phyloP scores from a whole-genome alignment of 1,140 invertebrate genomes.

The Brachionus manjavacas region DNA sequence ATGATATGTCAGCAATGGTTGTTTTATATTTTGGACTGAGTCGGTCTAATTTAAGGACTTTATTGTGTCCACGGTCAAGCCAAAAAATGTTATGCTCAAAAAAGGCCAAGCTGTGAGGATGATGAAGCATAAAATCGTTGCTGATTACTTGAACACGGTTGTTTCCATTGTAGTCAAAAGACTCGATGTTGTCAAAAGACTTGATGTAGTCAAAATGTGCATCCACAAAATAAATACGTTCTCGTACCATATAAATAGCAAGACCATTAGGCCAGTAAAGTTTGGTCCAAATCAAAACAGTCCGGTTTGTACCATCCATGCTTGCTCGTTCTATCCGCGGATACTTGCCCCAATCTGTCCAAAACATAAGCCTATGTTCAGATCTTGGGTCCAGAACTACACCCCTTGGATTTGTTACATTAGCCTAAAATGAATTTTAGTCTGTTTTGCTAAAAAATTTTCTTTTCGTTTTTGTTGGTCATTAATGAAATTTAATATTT shows the following conservation, averaged over 20 bases:
- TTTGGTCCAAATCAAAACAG: constrained; percentile 83
- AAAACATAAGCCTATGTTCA: constrained; percentile 68
- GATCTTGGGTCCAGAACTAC: constrained; percentile 82
- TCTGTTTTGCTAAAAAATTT: background rate
- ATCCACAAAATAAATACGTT: constrained; percentile 89
- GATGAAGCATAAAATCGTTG: constrained; percentile 65
- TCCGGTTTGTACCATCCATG: constrained; percentile 83
- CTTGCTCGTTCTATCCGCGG: constrained; percentile 88
- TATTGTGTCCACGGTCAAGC: constrained; percentile 86
- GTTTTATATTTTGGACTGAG: constrained; percentile 42
- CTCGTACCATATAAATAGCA: constrained; percentile 82
- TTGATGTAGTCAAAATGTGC: constrained; percentile 96
- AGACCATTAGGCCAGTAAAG: constrained; percentile 98
- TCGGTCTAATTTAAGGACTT: constrained; percentile 74
- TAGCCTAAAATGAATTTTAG: constrained; percentile 63
- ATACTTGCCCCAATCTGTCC: constrained; percentile 98
- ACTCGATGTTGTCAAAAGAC: no score
- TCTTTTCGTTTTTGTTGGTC: no score
- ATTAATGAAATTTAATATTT: no score
- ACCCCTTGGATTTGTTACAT: constrained; percentile 87
- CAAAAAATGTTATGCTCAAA: constrained; percentile 92
- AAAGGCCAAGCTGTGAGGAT: constrained; percentile 88
- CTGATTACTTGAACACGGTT: constrained; percentile 71
- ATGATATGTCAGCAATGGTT: constrained; percentile 66
- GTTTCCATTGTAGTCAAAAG: constrained; percentile 90